Conservation (phyloP, 2,888 invertebrate genomes). For the Craniophora ligustri region DNA sequence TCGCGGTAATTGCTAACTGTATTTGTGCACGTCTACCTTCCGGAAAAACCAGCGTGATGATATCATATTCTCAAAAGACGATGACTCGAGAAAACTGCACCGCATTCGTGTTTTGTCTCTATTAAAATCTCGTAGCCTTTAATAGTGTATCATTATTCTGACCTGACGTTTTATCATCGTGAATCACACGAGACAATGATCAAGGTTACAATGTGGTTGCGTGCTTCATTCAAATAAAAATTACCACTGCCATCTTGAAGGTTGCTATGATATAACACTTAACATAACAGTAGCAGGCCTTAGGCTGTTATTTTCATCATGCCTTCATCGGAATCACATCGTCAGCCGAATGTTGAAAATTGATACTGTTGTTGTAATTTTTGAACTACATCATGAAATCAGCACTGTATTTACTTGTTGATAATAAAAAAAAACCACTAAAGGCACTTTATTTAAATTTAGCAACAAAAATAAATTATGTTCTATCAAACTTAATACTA, state of each 20-base stretch:
- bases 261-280: not conserved
- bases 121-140: conserved; percentile 8
- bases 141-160: conserved; percentile 13
- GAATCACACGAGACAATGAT: conserved; percentile 14
- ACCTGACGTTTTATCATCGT: conserved; percentile 3
- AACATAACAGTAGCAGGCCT: not conserved
- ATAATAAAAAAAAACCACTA: not conserved
- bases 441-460: not conserved
- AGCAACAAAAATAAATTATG: not conserved
- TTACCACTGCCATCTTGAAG: not conserved
- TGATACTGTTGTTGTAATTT: too few relatives aligned
- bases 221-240: not conserved
- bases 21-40: too few relatives aligned
- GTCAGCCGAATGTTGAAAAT: too few relatives aligned
- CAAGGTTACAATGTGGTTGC: conserved; percentile 20
- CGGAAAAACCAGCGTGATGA: too few relatives aligned
- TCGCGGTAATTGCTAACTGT: too few relatives aligned
- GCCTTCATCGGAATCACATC: too few relatives aligned
- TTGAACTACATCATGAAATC: too few relatives aligned
- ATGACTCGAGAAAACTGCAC: too few relatives aligned
- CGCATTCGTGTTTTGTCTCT: not conserved
- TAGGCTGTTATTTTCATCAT: too few relatives aligned
- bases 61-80: too few relatives aligned
- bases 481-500: too few relatives aligned
- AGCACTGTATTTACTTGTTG: too few relatives aligned